Evolutionary conservation across 1,140 invertebrate genomes (phyloP), one percentile per base, ranked within the genome.

Genomic region (Oryctes rhinoceros): DNA sequence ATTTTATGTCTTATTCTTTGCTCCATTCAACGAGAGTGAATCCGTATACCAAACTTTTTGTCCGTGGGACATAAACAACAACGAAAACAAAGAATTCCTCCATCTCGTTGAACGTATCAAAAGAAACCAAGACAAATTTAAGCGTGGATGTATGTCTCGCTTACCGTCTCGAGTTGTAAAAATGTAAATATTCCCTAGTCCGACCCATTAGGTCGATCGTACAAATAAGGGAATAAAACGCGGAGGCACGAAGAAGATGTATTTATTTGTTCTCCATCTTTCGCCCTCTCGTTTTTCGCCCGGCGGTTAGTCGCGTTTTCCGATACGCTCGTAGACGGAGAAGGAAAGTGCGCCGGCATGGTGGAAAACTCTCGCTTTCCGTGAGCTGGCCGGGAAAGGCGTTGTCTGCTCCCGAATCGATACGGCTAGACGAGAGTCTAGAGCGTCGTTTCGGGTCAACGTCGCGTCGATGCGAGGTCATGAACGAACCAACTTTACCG

Each of bases 391-490:
- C 65, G 65, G 65, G 65, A 20, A 71, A 71, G 65, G 65, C 65
- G 65, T 37, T n/a, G 53, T 62, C 53, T 20, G 39, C 6, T 59
- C 65, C 24, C 65, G 65, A 71, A 71, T 71, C 65, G 65, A 71
- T 71, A 71, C 65, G 65, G 65, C 65, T 71, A 71, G 65, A 71
- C 65, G 18, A 35, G 65, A 71, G 65, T 71, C 65, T 71, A 71
- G 65, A 71, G 65, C 65, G 65, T 71, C 65, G 65, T 71, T 71
- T 71, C 65, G 24, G 65, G 65, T 71, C 65, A 71, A 71, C 65
- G 65, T 71, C 65, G 65, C 65, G 65, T 71, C 65, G 65, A 59
- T 71, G 65, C 35, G 65, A 71, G 65, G 65, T 71, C 65, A 71
- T 71, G 65, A 71, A 71, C 65, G 65, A 30, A 37, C 65, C 15